Percentiles rank a stretch among this genome's conserved stretches.
These are phyloP conservation scores for Onychorhynchus coronatus DNA, from an alignment of 2,113 vertebrate genomes.

Conservation along the genomic window DNA sequence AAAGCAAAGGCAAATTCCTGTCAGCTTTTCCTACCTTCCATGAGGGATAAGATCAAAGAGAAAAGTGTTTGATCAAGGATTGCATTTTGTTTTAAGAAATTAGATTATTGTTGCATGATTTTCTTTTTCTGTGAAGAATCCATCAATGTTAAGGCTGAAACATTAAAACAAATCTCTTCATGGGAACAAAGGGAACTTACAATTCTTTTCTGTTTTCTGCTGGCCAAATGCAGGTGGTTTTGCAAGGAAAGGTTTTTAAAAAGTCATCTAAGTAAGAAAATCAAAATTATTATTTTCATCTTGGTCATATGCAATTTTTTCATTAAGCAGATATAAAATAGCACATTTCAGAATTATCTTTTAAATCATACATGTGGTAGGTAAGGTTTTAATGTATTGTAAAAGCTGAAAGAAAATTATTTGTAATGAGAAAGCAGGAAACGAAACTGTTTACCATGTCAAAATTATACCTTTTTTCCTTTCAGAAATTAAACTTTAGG, in stretches of 20 bases:
- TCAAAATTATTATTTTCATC: not conserved
- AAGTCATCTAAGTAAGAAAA: not conserved
- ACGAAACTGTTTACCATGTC: not conserved
- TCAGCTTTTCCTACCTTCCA: not conserved
- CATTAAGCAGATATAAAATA: not conserved
- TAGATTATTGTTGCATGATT: not conserved
- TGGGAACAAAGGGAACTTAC: not conserved
- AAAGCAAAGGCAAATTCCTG: slow-evolving; percentile 40
- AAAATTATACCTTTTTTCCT: slow-evolving; percentile 7
- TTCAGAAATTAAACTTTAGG: not conserved
- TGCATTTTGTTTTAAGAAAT: slow-evolving; percentile 49
- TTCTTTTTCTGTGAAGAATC: slow-evolving; percentile 1
- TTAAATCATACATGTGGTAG: not conserved
- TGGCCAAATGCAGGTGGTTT: not conserved
- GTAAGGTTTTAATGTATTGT: not conserved
- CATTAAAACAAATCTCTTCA: not conserved
- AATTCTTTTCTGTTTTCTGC: not conserved
- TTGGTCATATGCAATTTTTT: not conserved
- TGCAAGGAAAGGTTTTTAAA: not conserved
- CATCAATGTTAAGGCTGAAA: not conserved
- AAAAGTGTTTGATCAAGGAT: slow-evolving; percentile 38
- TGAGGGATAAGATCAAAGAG: slow-evolving; percentile 58
- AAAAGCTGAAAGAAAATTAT: not conserved
- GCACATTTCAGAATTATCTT: not conserved
- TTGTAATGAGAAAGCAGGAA: not conserved